A percentile compares a stretch with the other conserved stretches of the same genome.
Evolutionary conservation across 2,113 vertebrate genomes (phyloP).

Genomic region (Nothobranchius furzeri): DNA sequence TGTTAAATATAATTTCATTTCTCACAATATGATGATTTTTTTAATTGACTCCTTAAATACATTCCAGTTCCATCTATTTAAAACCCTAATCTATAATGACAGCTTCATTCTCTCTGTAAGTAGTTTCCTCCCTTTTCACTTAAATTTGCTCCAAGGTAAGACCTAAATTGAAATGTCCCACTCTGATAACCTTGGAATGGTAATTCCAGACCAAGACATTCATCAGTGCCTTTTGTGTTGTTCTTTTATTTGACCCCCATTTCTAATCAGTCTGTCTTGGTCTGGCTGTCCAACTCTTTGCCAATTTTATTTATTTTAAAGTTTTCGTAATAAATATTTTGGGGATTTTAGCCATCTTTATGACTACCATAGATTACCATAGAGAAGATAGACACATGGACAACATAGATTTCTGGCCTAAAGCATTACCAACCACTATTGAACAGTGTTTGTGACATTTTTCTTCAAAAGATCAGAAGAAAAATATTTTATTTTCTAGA

Average conservation of each 20-base stretch:
- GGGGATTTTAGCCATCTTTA: too few species aligned
- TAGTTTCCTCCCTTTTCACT: constrained; percentile 39
- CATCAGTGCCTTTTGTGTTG: constrained; percentile 76
- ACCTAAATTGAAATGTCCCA: constrained; percentile 80
- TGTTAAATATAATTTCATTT: background rate
- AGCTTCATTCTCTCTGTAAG: constrained; percentile 71
- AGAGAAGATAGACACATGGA: background rate
- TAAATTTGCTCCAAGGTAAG: constrained; percentile 61
- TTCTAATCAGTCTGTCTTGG: constrained; percentile 28
- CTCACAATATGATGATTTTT: constrained; percentile 9
- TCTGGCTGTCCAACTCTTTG: too few species aligned
- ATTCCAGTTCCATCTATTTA: constrained; percentile 47
- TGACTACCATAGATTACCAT: too few species aligned
- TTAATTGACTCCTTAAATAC: constrained; percentile 31
- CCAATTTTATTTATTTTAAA: too few species aligned
- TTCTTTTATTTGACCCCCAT: constrained; percentile 55
- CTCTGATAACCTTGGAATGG: constrained; percentile 80
- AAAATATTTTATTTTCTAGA: too few species aligned
- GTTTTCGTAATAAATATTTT: too few species aligned
- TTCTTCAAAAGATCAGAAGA: too few species aligned
- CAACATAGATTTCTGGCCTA: background rate
- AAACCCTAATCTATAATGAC: constrained; percentile 73
- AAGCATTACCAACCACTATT: background rate
- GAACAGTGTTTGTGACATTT: too few species aligned
- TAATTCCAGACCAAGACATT: constrained; percentile 80